Percentiles rank a stretch among this genome's conserved stretches.
These are phyloP conservation scores for Stichopus chloronotus DNA, from an alignment of 35 echinoderm and acorn worm genomes.

Conservation along the genomic window DNA sequence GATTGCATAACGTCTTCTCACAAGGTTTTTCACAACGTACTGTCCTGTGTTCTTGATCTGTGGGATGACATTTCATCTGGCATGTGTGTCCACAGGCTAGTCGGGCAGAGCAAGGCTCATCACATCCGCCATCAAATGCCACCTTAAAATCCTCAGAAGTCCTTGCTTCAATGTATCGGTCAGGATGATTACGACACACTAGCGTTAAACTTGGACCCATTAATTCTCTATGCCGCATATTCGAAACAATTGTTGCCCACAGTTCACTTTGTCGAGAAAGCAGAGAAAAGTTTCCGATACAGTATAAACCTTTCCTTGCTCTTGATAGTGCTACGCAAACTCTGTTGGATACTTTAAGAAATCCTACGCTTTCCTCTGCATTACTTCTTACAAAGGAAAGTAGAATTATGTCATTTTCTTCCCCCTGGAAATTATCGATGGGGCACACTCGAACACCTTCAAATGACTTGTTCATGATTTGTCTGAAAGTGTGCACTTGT, in stretches of 20 bases:
- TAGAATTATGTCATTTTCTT: conserved; percentile 92
- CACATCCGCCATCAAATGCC: conserved; percentile 79
- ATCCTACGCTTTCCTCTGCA: conserved; percentile 68
- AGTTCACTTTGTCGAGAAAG: conserved; percentile 72
- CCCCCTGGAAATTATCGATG: conserved; percentile 82
- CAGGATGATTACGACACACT: conserved; percentile 81
- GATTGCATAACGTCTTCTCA: conserved; percentile 26
- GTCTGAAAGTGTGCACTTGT: conserved; percentile 51
- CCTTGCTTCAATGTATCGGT: conserved; percentile 32
- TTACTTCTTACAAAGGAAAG: conserved; percentile 90
- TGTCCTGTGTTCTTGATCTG: conserved; percentile 52
- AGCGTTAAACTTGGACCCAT: conserved; percentile 62
- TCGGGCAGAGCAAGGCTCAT: conserved; percentile 55
- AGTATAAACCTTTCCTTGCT: conserved; percentile 88
- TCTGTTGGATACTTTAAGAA: conserved; percentile 76
- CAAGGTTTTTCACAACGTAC: conserved; percentile 65
- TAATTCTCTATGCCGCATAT: neutral
- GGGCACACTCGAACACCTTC: conserved; percentile 71
- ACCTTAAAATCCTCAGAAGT: conserved; percentile 61
- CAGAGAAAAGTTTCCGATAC: conserved; percentile 83
- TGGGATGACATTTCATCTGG: conserved; percentile 63
- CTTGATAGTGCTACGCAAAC: conserved; percentile 84
- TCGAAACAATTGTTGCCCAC: conserved; percentile 70
- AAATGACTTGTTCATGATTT: conserved; percentile 50
- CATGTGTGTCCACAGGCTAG: conserved; percentile 85